These are phyloP conservation scores for Sternotherus odoratus DNA, from an alignment of 2,797 vertebrate genomes.

Conservation along the genomic window DNA sequence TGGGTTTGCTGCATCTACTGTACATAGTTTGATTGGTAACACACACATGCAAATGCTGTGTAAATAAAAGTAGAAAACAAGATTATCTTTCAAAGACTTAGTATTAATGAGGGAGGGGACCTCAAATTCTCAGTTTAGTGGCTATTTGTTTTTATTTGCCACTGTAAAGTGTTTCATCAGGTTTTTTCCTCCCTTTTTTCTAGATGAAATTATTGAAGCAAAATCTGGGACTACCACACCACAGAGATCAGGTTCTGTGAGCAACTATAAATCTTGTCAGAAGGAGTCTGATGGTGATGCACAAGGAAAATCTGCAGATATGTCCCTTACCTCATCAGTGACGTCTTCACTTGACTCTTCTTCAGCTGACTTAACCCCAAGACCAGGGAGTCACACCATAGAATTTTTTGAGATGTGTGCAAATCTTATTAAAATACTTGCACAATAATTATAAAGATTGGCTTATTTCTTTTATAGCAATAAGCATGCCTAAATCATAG, in stretches of 20 bases:
- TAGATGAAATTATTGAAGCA: slow-evolving; percentile 93
- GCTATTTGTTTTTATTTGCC: not conserved
- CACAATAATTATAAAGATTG: slow-evolving; percentile 90
- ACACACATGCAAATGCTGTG: not conserved
- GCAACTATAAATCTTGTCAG: slow-evolving; percentile 89
- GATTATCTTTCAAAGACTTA: not conserved
- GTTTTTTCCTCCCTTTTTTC: not conserved
- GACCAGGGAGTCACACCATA: slow-evolving; percentile 98
- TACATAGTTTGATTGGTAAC: not conserved
- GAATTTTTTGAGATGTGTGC: slow-evolving; percentile 99
- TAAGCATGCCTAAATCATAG: slow-evolving; percentile 95
- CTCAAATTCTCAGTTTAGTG: not conserved
- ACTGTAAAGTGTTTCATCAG: not conserved
- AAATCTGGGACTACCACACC: slow-evolving; percentile 96
- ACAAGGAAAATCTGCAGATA: slow-evolving; percentile 87
- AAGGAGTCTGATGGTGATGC: slow-evolving; percentile 90
- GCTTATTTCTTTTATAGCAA: slow-evolving; percentile 95
- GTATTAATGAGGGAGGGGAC: not conserved
- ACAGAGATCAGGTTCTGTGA: slow-evolving; percentile 92
- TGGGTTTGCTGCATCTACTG: not conserved
- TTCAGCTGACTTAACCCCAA: slow-evolving; percentile 84
- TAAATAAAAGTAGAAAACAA: not conserved
- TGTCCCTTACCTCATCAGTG: slow-evolving; percentile 92
- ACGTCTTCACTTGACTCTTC: slow-evolving; percentile 93
- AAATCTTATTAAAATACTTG: slow-evolving; percentile 99